Conservation (phyloP, 2,797 vertebrate species). For the Girardinus metallicus region DNA sequence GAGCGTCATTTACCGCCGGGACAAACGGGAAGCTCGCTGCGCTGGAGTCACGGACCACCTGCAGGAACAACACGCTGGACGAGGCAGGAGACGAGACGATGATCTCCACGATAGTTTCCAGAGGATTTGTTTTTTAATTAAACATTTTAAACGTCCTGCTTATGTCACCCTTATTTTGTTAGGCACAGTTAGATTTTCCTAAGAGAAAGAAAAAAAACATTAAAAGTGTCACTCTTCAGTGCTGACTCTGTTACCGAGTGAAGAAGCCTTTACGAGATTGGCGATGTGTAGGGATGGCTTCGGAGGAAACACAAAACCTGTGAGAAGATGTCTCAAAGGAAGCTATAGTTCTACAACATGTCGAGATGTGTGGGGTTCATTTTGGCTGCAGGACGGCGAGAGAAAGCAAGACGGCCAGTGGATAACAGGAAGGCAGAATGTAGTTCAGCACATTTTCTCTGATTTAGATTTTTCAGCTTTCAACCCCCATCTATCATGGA, state of each 20-base stretch:
- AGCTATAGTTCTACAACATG: neutral
- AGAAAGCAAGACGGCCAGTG: neutral
- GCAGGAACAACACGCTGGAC: neutral
- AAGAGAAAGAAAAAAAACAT: neutral
- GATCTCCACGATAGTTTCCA: neutral
- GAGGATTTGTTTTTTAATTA: neutral
- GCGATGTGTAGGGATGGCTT: neutral
- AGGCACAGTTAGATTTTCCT: neutral
- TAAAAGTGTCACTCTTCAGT: neutral
- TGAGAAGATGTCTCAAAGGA: neutral
- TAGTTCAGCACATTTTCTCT: neutral
- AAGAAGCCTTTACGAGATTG: neutral
- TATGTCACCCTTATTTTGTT: neutral
- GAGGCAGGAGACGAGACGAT: slow-evolving; percentile 3
- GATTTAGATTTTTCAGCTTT: neutral
- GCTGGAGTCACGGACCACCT: neutral
- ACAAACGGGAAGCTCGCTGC: neutral
- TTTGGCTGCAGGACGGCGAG: neutral
- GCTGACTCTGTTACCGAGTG: neutral
- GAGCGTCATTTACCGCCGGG: neutral
- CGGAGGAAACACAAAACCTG: neutral
- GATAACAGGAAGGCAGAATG: neutral
- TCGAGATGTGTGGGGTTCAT: neutral
- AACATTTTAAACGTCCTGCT: neutral
- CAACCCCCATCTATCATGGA: neutral